Base-by-base conservation (phyloP, 2,113 vertebrate genomes). In the Microtus ochrogaster region DNA sequence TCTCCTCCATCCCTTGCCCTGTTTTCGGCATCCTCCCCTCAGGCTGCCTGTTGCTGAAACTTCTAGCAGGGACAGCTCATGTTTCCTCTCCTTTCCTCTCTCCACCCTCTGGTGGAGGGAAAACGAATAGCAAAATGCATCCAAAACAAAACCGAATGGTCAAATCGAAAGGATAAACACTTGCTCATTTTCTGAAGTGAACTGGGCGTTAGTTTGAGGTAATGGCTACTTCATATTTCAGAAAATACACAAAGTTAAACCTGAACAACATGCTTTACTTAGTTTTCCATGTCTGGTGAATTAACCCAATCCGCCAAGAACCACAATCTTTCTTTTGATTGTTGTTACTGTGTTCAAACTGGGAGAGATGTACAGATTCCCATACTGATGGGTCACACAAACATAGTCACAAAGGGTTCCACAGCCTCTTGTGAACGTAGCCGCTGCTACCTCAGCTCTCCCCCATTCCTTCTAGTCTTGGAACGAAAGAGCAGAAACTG, bases 101-200 rank as follows among this genome's bases (percentile, higher is more conserved):
- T 95, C 93, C 55, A 96, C 97, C 97, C 97, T 97, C 97, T 98
- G 95, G 72, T 98, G 97, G 97, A 96, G 24, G 91, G 95, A 98
- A 87, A 95, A 92, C 78, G 97, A 96, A 98, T 97, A 95, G 84
- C 97, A 97, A 96, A 96, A 96, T 58, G 16, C 39, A 73, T 44
- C 81, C 17, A 41, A 83, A 63, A 41, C 58, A 63, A 83, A 83
- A 83, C n/a, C 19, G 8, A 63, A 63, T 41, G 24, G 28, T 83
- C 81, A 63, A 10, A 83, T 83, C 3, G n/a, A 41, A 83, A 82
- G 9, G 85, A 85, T 47, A 65, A 65, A 55, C 28, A 79, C 81
- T 89, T 52, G 44, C 19, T 92, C 85, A 44, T 90, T 94, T 94
- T 89, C 73, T 94, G 39, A 41, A 90, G 26, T 39, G 39, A 72